Evolutionary conservation across 2,888 invertebrate species (phyloP).

Genomic region (Caenorhabditis drosophilae): DNA sequence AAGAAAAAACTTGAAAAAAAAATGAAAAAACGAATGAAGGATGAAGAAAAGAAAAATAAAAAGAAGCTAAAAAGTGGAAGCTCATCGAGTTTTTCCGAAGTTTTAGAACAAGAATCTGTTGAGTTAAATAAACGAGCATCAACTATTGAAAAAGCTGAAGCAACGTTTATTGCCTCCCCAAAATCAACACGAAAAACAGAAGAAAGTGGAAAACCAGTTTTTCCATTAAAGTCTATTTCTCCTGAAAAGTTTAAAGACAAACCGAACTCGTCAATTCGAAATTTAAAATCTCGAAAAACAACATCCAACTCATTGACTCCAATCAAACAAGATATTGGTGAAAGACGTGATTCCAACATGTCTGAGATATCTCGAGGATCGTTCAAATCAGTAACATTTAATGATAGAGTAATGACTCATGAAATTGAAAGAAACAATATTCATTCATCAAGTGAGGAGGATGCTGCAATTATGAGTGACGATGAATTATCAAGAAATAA

Average conservation of each 20-base stretch:
- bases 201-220: background rate
- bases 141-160: constrained; percentile 30
- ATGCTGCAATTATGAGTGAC: constrained; percentile 53
- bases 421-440: constrained; percentile 51
- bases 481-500: constrained; percentile 45
- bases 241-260: too few relatives aligned
- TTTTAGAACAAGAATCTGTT: constrained; percentile 21
- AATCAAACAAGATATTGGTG: constrained; percentile 33
- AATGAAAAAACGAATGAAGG: constrained; percentile 40
- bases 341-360: constrained; percentile 53
- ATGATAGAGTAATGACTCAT: constrained; percentile 47
- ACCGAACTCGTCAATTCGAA: background rate
- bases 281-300: background rate
- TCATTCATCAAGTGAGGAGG: constrained; percentile 43
- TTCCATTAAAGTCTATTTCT: too few relatives aligned
- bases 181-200: constrained; percentile 2
- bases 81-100: background rate
- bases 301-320: too few relatives aligned
- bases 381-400: constrained; percentile 55
- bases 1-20: constrained; percentile 39
- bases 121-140: constrained; percentile 26
- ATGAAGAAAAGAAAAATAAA: constrained; percentile 41
- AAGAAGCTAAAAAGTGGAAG: constrained; percentile 27
- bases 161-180: constrained; percentile 18
- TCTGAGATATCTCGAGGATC: constrained; percentile 48